A percentile compares a stretch with the other conserved stretches of the same genome.
phyloP scores from a whole-genome alignment of 2,113 vertebrate genomes.

The Microcebus lehilahytsara region DNA sequence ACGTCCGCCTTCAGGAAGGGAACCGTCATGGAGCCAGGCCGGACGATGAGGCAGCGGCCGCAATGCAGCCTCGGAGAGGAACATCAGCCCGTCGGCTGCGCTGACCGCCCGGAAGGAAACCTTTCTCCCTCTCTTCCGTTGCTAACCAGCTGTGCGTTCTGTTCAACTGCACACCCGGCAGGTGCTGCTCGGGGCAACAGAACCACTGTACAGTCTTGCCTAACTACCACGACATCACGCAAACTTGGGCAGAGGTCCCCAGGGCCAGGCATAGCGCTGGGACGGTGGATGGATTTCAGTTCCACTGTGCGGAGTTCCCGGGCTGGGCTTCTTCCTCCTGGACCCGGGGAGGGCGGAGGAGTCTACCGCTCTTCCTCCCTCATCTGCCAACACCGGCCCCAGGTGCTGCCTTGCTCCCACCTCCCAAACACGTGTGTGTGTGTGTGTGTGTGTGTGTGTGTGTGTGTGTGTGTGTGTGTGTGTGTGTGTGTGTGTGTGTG shows the following conservation, averaged over 20 bases:
- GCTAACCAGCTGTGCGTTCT: neutral
- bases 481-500: too few species aligned
- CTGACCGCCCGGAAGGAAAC: neutral
- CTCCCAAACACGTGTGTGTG: too few species aligned
- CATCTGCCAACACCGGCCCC: fast-evolving
- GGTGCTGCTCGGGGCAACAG: neutral
- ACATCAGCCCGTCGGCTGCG: fast-evolving
- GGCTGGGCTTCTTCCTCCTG: neutral
- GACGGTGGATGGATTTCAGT: fast-evolving
- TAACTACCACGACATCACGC: neutral
- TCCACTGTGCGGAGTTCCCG: neutral
- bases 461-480: too few species aligned
- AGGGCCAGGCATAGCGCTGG: fast-evolving
- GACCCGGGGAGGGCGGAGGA: neutral
- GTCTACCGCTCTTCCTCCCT: neutral
- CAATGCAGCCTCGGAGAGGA: neutral
- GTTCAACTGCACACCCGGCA: fast-evolving
- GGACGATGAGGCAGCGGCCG: neutral
- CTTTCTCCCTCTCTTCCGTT: fast-evolving
- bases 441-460: too few species aligned
- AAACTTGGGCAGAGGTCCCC: neutral
- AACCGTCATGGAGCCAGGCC: neutral
- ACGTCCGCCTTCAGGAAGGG: neutral
- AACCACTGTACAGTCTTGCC: neutral
- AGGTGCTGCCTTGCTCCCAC: neutral